Evolutionary conservation across 2,113 vertebrate species (phyloP), one percentile per base, ranked within the genome.

Genomic region (Coregonus clupeaformis): DNA sequence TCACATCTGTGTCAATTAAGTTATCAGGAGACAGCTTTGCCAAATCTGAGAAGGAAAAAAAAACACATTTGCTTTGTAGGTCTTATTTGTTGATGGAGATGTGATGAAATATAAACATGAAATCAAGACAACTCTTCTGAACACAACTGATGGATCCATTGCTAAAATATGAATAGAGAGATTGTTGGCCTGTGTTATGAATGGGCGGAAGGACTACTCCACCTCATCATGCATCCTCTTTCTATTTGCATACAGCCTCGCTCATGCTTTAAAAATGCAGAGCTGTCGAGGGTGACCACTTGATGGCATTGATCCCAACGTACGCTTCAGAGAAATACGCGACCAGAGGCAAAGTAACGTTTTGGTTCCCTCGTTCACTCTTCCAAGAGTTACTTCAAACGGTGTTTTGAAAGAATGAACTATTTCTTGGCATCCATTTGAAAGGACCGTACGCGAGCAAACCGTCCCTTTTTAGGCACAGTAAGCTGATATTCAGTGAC

Each of bases 241-340:
- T 9, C 4, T 36, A 68, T 68, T 68, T 68, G 67, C 67, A 68
- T 68, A 68, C 1, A 16, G 25, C 36, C 67, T 49, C 42, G n/a
- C 7, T 11, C n/a, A 5, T 14, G n/a, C 67, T 45, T 68, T 68
- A 47, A 24, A 68, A 47, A 22, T 5, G 32, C 36, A 3, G 5
- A n/a, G n/a, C 11, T 32, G 11, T 22, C 4, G 18, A 22, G 36
- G 6, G 29, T 22, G 7, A 47, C 36, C 67, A 47, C 42, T 68
- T n/a, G 12, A 18, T 20, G 11, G 42, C 42, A 11, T 47, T 24
- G 36, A 68, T 68, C n/a, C 66, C 42, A 47, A 22, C 42, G 67
- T 6, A 3, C 67, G 9, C 42, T 18, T 47, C 42, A 11, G 36
- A 18, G 22, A 20, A 13, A 27, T 14, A 42, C 9, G 62, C 36